These are phyloP conservation scores for Atherinosoma microstoma DNA, from an alignment of 2,797 vertebrate genomes.

Conservation along the genomic window DNA sequence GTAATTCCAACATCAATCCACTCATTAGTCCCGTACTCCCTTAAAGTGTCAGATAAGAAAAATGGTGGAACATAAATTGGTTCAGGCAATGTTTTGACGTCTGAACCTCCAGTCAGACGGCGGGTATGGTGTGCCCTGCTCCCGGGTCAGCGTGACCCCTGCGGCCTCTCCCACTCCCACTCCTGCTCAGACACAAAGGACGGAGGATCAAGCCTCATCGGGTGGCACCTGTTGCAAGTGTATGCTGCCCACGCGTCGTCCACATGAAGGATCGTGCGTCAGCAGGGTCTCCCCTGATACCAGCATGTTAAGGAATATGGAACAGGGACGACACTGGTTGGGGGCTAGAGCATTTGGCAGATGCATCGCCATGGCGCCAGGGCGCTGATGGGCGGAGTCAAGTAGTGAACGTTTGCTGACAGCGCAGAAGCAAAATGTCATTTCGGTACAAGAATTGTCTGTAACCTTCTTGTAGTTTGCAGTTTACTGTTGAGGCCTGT, in stretches of 20 bases:
- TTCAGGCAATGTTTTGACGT: constrained; percentile 60
- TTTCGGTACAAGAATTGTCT: constrained; percentile 23
- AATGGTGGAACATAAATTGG: constrained; percentile 55
- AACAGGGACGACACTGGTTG: constrained; percentile 41
- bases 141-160: constrained; percentile 77
- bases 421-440: constrained; percentile 48
- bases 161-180: constrained; percentile 85
- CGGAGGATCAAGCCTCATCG: constrained; percentile 63
- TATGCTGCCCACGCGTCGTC: constrained; percentile 82
- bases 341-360: constrained; percentile 63
- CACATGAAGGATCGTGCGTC: constrained; percentile 83
- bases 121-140: constrained; percentile 56
- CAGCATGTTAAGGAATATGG: constrained; percentile 68
- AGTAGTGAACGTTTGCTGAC: constrained; percentile 68
- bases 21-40: constrained; percentile 55
- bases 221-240: constrained; percentile 81
- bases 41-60: constrained; percentile 56
- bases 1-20: constrained; percentile 11
- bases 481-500: constrained; percentile 9
- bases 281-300: constrained; percentile 71
- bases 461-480: neutral
- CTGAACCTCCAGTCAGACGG: constrained; percentile 62
- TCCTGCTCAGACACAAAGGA: constrained; percentile 78
- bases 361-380: constrained; percentile 46
- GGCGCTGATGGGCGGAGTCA: constrained; percentile 53